Evolutionary conservation across 2,113 vertebrate genomes (phyloP), one percentile per base, ranked within the genome.

Genomic region (Centropristis striata): DNA sequence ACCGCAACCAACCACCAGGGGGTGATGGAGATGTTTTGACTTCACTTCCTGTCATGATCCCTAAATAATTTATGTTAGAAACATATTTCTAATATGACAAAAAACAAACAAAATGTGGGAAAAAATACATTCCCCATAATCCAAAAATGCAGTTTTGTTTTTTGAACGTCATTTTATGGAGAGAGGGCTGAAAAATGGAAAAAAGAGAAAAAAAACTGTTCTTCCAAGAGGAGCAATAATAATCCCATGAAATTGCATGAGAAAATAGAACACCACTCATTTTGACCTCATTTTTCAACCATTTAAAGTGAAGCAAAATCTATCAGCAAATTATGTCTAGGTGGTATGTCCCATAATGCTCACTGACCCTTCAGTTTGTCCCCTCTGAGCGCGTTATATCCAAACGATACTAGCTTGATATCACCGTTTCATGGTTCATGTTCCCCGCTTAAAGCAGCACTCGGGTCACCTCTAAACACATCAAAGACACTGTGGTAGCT

Each of bases 391-490:
- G 2, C 10, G 16, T 53, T 60, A 25, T 3, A 66, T 50, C 28
- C 44, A 27, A 47, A 50, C 2, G 0, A 44, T 6, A 68, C 16
- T 10, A 27, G 41, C 42, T 42, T 57, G 23, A 55, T 5, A 21
- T 36, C 36, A 23, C 53, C 1, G 7, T 42, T 67, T 71, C 18
- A 39, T n/a, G n/a, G 32, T 27, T 58, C 58, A 20, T 5, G 59
- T 50, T 50, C 50, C 37, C 27, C 32, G 42, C 20, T 69, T 57
- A 4, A 77, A 47, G 53, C 14, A 54, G 21, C 23, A 50, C 27
- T 63, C 37, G 51, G 65, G 69, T 71, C 74, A 83, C 81, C 25
- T 74, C 58, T 23, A 28, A 1, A 13, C 63, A 80, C 67, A 61
- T 73, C 51, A 51, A 74, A 87, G 72, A 64, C 28, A 27, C 32